phyloP scores from a whole-genome alignment of 1,140 invertebrate genomes.

The Coptotermes formosanus region DNA sequence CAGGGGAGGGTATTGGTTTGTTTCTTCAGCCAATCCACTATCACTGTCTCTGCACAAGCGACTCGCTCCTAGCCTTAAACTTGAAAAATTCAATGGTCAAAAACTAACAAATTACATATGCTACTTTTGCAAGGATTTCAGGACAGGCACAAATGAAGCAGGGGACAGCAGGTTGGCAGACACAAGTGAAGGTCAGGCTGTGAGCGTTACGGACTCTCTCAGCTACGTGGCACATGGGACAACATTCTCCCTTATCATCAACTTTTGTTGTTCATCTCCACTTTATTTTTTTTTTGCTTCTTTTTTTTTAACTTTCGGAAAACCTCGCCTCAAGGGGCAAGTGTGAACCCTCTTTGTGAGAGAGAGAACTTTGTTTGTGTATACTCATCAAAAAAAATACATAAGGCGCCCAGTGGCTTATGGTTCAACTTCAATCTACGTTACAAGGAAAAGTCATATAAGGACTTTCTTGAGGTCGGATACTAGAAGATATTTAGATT shows the following conservation, averaged over 20 bases:
- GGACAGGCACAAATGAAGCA: too few relatives aligned
- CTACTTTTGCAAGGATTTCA: too few relatives aligned
- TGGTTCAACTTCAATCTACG: background rate
- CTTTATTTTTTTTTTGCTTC: background rate
- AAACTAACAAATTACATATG: too few relatives aligned
- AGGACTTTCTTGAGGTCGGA: background rate
- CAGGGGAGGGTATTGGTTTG: too few relatives aligned
- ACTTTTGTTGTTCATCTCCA: background rate
- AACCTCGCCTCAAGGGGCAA: background rate
- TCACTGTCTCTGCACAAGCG: too few relatives aligned
- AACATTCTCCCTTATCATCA: background rate
- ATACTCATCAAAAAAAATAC: background rate
- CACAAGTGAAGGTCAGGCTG: background rate
- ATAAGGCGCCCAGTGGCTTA: background rate
- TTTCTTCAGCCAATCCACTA: too few relatives aligned
- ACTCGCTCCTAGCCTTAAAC: too few relatives aligned
- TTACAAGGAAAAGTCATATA: constrained; percentile 1
- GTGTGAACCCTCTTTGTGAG: background rate
- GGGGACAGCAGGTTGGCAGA: too few relatives aligned
- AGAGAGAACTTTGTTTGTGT: background rate
- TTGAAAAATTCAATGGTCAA: too few relatives aligned
- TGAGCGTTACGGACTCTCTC: background rate
- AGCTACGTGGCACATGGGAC: background rate
- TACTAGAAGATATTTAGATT: background rate
- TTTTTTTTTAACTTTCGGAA: background rate